Evolutionary conservation across 2,888 invertebrate genomes (phyloP), one percentile per base, ranked within the genome.

Genomic region (Apamea sordens): DNA sequence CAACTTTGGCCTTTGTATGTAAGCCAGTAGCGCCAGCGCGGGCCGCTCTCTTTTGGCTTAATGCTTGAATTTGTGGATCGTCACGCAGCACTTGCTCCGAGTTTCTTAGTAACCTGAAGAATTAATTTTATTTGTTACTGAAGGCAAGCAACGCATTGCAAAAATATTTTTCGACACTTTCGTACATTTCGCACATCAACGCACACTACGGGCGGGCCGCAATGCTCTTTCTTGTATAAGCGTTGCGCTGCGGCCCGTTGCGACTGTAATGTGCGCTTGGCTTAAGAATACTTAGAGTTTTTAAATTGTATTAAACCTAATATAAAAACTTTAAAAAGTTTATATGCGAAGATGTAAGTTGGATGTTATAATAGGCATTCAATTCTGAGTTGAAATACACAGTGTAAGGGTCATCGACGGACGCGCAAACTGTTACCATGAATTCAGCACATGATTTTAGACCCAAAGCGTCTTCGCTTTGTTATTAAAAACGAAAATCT

Each of bases 1-100:
- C 99, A 92, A 88, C 97, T 96, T 90, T 97, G 91, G 56, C 91
- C 75, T 80, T 88, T 0, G 63, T 80, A 89, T 72, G 83, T 15
- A 61, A 89, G 82, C 61, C 82, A 81, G 56, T 18, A 36, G 44
- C 1, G 21, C 41, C 81, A 80, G 18, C 81, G 77, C 76, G 77
- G 5, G 83, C 91, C 61, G 93, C 91, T 65, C 95, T 94, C 68
- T 95, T 94, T 56, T 95, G 90, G 15, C 47, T 92, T 84, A 76
- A 93, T 93, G 84, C 96, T 93, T 89, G 94, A 94, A 76, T 94
- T 75, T 91, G 97, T 0, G 92, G 78, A 8, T 94, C 95, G 0
- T 94, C 95, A 53, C 92, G 93, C 2, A 96, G 89, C 7, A 93
- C 90, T 86, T 94, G 94, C 72, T 97, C 97, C 0, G 97, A 97